Evolutionary conservation across 2,113 vertebrate genomes (phyloP).

Genomic region (Terrapene triunguis): DNA sequence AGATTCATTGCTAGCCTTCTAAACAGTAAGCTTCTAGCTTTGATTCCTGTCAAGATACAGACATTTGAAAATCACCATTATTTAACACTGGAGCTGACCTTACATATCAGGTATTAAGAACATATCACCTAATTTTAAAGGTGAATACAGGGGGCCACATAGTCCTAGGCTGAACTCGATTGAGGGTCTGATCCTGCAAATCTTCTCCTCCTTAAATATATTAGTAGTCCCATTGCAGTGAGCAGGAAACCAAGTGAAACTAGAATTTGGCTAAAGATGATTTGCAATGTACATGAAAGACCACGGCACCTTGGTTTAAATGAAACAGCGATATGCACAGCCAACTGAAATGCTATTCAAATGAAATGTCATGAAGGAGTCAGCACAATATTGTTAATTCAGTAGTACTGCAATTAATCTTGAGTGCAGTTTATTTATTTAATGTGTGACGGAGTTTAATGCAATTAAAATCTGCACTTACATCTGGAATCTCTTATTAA

Average conservation of each 20-base stretch:
- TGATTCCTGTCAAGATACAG: accelerated
- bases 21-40: neutral
- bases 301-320: neutral
- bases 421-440: neutral
- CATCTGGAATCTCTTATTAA: neutral
- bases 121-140: neutral
- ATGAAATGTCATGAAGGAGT: accelerated
- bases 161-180: neutral
- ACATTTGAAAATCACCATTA: neutral
- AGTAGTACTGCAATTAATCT: neutral
- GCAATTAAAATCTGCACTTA: neutral
- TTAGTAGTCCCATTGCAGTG: neutral
- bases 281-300: neutral
- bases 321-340: neutral
- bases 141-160: accelerated
- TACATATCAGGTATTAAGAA: neutral
- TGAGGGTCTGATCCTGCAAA: neutral
- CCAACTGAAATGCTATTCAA: neutral
- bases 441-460: neutral
- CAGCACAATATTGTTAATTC: neutral
- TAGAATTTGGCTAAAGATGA: neutral
- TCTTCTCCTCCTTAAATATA: neutral
- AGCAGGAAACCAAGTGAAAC: neutral
- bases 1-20: neutral
- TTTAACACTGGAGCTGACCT: neutral